Percentiles rank a stretch among this genome's conserved stretches.
phyloP scores from a whole-genome alignment of 2,113 vertebrate genomes.

The Cynopterus brachyotis region DNA sequence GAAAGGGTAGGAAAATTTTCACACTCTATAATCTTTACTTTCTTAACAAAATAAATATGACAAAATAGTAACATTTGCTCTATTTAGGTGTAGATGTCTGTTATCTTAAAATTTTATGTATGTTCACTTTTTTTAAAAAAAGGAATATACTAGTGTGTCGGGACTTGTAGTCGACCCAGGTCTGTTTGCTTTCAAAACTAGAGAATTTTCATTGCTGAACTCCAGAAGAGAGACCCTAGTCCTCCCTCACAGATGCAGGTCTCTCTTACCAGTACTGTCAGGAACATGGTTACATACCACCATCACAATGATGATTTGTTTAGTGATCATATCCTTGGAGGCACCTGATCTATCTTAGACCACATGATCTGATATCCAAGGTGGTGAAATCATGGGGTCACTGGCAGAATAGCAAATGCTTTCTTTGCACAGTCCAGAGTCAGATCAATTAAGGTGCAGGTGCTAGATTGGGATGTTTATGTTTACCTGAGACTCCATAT shows the following conservation, averaged over 20 bases:
- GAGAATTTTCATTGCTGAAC: background rate
- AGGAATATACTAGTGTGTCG: background rate
- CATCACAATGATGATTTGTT: background rate
- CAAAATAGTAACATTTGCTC: background rate
- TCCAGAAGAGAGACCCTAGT: background rate
- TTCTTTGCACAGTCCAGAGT: background rate
- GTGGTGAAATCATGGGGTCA: background rate
- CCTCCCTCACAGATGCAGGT: background rate
- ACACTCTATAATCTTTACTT: background rate
- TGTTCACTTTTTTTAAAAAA: background rate
- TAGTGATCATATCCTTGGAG: background rate
- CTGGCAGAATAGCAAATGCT: background rate
- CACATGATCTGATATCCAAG: background rate
- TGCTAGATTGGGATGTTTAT: background rate
- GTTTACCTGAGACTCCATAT: background rate
- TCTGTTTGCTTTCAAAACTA: background rate
- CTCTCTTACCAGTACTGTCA: background rate
- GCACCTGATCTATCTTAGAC: background rate
- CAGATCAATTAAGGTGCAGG: background rate
- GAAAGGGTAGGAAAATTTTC: background rate
- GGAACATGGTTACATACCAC: background rate
- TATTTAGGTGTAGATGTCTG: background rate
- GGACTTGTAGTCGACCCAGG: background rate
- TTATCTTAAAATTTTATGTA: background rate
- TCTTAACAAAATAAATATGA: slow-evolving; percentile 26